Evolutionary conservation across 2,113 vertebrate species (phyloP), one percentile per base, ranked within the genome.

Genomic region (Sebastes schlegelii): DNA sequence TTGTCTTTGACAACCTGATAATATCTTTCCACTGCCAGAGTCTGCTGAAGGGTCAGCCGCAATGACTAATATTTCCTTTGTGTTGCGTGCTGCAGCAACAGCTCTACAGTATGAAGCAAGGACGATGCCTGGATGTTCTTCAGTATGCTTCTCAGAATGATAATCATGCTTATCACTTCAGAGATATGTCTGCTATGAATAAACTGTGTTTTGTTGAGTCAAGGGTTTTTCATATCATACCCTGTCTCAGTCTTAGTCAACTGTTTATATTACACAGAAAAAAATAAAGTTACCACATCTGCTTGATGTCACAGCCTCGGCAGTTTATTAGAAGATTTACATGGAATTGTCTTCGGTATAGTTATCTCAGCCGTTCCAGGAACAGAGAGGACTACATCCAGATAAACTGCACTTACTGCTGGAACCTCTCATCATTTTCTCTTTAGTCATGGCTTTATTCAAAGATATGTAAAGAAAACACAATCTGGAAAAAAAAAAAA

Each of bases 291-390:
- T 6, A 19, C 8, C 54, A 87, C 45, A 58, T 74, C 10, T 77
- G 19, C 58, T 77, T 17, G 48, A 72, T 74, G 48, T 90, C 78
- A 67, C 80, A 86, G 67, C 69, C 46, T 83, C 76, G 40, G 72
- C 70, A 82, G 78, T 92, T 92, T 90, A 91, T 90, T 90, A 26
- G 14, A 87, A 74, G 70, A 52, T 75, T 88, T 58, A 74, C 74
- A 85, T 55, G 26, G 21, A 84, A 65, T 52, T 45, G 81, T 43
- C 55, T 61, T 77, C 2, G 45, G 45, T 10, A 85, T 72, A 43
- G 4, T 34, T 34, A 79, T 66, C 52, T 72, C 65, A 60, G 1
- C 54, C n/a, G 34, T 76, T 76, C 80, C 51, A 69, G 48, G 48
- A 77, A 77, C 43, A 82, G 9, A 61, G 42, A 73, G n/a, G 48